A percentile compares a stretch with the other conserved stretches of the same genome.
phyloP scores from a whole-genome alignment of 2,113 vertebrate genomes.

The Mugil cephalus region DNA sequence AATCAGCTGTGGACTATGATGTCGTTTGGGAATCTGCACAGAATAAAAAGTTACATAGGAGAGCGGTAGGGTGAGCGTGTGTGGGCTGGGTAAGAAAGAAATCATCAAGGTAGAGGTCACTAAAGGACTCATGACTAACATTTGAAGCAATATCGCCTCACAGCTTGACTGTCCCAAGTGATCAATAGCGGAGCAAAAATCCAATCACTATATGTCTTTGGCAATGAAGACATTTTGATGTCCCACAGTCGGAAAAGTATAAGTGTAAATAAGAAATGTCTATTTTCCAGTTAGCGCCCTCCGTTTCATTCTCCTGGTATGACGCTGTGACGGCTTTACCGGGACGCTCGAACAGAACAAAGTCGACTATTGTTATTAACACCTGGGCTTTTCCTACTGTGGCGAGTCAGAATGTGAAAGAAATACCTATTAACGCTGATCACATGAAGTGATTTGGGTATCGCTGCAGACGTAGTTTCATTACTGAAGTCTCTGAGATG shows the following conservation, averaged over 20 bases:
- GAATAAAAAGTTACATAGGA: slow-evolving; percentile 15
- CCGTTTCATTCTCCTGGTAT: not conserved
- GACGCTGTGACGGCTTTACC: not conserved
- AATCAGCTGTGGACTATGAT: slow-evolving; percentile 10
- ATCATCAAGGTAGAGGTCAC: not conserved
- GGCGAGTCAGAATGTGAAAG: slow-evolving; percentile 5
- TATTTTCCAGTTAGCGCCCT: not conserved
- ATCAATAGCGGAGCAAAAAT: slow-evolving; percentile 1
- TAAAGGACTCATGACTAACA: slow-evolving; percentile 13
- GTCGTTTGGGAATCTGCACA: slow-evolving; percentile 10
- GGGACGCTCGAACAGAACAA: not conserved
- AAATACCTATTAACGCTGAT: not conserved
- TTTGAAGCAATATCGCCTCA: not conserved
- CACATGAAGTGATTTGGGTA: not conserved
- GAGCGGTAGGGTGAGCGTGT: not conserved
- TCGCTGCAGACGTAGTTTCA: not conserved
- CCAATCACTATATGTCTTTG: not conserved
- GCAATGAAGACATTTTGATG: not conserved
- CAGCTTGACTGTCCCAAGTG: slow-evolving; percentile 9
- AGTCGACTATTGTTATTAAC: not conserved
- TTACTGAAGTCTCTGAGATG: not conserved
- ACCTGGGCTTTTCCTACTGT: not conserved
- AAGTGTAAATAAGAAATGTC: not conserved
- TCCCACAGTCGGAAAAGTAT: not conserved
- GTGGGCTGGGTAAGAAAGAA: slow-evolving; percentile 2